phyloP scores from a whole-genome alignment of 2,113 vertebrate species.

The Recurvirostra avosetta region DNA sequence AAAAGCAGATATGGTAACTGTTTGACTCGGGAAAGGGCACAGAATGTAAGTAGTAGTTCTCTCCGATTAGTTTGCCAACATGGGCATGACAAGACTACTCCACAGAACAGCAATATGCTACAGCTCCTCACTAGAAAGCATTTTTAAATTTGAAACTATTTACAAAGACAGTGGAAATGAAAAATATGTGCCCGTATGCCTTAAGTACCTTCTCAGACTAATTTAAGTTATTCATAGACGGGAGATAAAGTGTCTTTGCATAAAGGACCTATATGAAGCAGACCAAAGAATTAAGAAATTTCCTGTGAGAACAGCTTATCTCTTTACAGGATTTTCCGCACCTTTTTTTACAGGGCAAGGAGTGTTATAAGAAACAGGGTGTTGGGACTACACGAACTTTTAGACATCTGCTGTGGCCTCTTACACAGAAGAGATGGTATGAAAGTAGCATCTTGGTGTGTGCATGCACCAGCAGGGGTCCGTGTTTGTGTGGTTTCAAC shows the following conservation, averaged over 20 bases:
- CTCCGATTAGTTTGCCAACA: neutral
- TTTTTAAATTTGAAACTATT: neutral
- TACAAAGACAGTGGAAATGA: neutral
- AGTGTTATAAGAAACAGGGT: neutral
- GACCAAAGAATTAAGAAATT: neutral
- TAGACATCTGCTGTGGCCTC: neutral
- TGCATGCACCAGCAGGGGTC: rapidly evolving
- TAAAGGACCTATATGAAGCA: neutral
- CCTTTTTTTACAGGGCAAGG: neutral
- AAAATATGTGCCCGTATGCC: rapidly evolving
- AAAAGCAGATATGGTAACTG: neutral
- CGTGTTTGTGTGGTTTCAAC: neutral
- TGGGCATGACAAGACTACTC: neutral
- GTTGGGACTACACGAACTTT: neutral
- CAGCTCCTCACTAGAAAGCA: neutral
- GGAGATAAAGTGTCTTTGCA: neutral
- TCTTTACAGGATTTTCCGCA: neutral
- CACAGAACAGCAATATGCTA: neutral
- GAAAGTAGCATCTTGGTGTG: neutral
- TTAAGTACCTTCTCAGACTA: neutral
- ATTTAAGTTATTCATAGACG: neutral
- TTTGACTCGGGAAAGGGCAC: neutral
- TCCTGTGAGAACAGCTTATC: neutral
- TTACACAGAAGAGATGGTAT: neutral
- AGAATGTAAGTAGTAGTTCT: neutral